Evolutionary conservation across 1,140 invertebrate species (phyloP).

Genomic region (Halesus radiatus): DNA sequence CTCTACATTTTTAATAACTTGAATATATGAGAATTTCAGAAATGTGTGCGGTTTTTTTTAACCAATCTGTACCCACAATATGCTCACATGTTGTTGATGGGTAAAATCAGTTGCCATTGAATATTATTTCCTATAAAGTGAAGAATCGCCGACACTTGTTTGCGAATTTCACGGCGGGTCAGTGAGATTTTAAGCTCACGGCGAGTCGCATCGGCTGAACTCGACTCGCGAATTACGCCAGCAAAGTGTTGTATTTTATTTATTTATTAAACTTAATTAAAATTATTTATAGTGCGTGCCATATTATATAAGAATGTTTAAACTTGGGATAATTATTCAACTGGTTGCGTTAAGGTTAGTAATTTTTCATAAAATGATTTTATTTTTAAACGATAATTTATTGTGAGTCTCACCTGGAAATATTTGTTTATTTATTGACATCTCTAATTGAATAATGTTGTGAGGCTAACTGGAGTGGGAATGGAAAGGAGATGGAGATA

Average conservation of each 20-base stretch:
- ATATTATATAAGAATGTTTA: neutral
- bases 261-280: neutral
- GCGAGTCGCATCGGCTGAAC: neutral
- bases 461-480: too few species aligned
- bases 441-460: too few species aligned
- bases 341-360: neutral
- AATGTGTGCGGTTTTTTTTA: neutral
- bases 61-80: neutral
- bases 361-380: too few species aligned
- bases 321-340: neutral
- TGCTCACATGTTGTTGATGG: neutral
- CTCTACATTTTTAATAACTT: neutral
- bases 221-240: neutral
- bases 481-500: too few species aligned
- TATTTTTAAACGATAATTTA: neutral
- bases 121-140: constrained; percentile 7
- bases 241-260: neutral
- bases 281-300: neutral
- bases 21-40: neutral
- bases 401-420: neutral
- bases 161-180: constrained; percentile 1
- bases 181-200: constrained; percentile 3
- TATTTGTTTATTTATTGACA: too few species aligned
- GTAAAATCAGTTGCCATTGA: neutral
- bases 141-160: neutral